Evolutionary conservation across 2,888 invertebrate genomes (phyloP).

Genomic region (Chymomyza caudatula): DNA sequence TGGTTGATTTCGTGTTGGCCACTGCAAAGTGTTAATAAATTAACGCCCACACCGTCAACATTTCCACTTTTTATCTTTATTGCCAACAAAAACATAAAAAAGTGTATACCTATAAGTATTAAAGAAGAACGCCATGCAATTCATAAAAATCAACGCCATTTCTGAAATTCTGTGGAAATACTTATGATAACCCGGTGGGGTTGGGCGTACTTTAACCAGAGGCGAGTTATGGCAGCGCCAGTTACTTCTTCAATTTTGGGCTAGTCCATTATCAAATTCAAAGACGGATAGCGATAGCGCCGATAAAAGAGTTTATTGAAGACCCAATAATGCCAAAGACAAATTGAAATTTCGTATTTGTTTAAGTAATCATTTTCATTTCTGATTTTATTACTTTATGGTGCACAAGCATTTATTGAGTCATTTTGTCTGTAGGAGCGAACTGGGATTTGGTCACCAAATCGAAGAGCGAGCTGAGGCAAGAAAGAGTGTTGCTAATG

Average conservation of each 20-base stretch:
- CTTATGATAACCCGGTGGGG: slow-evolving; percentile 43
- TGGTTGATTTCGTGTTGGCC: slow-evolving; percentile 59
- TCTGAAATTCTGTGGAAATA: slow-evolving; percentile 12
- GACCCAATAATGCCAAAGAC: slow-evolving; percentile 48
- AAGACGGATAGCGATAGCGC: slow-evolving; percentile 16
- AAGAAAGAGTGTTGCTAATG: no score
- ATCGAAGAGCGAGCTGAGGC: no score
- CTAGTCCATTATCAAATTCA: slow-evolving; percentile 32
- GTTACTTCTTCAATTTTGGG: slow-evolving; percentile 6
- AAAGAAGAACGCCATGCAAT: slow-evolving; percentile 28
- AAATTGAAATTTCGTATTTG: slow-evolving; percentile 31
- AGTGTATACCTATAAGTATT: slow-evolving; percentile 27
- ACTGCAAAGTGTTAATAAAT: slow-evolving; percentile 58
- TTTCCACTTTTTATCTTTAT: slow-evolving; percentile 51
- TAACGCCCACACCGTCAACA: slow-evolving; percentile 48
- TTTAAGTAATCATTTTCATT: not conserved
- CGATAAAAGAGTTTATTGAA: slow-evolving; percentile 54
- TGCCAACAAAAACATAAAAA: slow-evolving; percentile 38
- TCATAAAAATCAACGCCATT: slow-evolving; percentile 30
- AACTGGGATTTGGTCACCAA: no score
- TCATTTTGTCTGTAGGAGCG: no score
- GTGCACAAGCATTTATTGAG: not conserved
- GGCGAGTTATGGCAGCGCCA: slow-evolving; percentile 7
- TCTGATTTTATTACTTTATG: not conserved
- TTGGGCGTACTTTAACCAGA: slow-evolving; percentile 2